Conservation (phyloP, 2,797 vertebrate genomes). For the Xyrichtys novacula region DNA sequence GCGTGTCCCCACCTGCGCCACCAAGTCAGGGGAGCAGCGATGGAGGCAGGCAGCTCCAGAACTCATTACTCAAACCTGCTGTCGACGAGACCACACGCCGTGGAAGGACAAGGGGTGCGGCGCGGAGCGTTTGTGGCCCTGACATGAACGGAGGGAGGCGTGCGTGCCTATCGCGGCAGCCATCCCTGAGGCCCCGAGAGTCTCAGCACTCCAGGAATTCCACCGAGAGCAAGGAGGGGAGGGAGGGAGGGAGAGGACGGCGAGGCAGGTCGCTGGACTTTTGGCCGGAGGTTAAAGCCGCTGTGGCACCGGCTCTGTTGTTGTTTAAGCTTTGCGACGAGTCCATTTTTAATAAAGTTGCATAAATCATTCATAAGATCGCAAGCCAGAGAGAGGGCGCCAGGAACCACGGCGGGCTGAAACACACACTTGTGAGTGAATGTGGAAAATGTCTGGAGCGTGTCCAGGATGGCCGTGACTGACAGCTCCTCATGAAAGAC, state of each 20-base stretch:
- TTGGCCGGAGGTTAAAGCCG: slow-evolving; percentile 23
- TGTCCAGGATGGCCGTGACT: slow-evolving; percentile 68
- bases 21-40: slow-evolving; percentile 45
- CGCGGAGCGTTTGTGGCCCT: not conserved
- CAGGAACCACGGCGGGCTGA: slow-evolving; percentile 35
- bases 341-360: slow-evolving; percentile 50
- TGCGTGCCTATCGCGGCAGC: not conserved
- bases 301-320: slow-evolving; percentile 1
- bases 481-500: slow-evolving; percentile 76
- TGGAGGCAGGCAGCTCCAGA: slow-evolving; percentile 44
- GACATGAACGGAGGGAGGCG: slow-evolving; percentile 19
- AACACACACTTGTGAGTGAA: slow-evolving; percentile 59
- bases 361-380: slow-evolving; percentile 59
- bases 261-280: slow-evolving; percentile 19
- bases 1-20: slow-evolving; percentile 79
- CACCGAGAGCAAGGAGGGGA: slow-evolving; percentile 10
- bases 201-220: slow-evolving; percentile 51
- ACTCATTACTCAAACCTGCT: slow-evolving; percentile 75
- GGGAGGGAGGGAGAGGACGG: slow-evolving; percentile 21
- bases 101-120: slow-evolving; percentile 46
- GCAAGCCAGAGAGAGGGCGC: slow-evolving; percentile 33
- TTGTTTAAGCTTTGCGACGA: slow-evolving; percentile 18
- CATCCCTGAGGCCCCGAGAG: slow-evolving; percentile 17
- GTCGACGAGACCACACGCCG: slow-evolving; percentile 69
- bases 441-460: slow-evolving; percentile 75